Evolutionary conservation across 2,797 vertebrate genomes (phyloP), one percentile per base, ranked within the genome.

Genomic region (Sebastes kiyomatsui): DNA sequence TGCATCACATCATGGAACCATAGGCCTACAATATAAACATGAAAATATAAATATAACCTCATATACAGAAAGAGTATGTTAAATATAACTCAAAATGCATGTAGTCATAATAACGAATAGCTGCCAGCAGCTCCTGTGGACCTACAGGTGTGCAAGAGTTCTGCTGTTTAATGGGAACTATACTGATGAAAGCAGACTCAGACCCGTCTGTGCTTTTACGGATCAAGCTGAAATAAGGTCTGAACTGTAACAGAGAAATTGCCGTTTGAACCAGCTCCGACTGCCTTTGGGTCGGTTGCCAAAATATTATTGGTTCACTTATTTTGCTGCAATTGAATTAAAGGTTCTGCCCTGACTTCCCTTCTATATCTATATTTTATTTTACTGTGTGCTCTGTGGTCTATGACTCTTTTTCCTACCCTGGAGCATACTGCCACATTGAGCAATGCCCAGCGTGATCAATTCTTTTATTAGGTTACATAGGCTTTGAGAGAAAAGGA

Each of bases 381-480:
- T 27, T 67, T 25, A 54, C 64, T 18, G 20, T 69, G 28, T 54
- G 52, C 62, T 42, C 72, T 33, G 14, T 55, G 67, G 28, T 70
- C 65, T 81, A 55, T 68, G 64, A 68, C 16, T 20, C 22, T 70
- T 65, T 55, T 75, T 38, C 59, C 60, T 75, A 22, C 72, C 81
- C 77, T 3, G 55, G n/a, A 81, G 91, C 85, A 7, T 16, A 7
- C 73, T 54, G 64, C 42, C 79, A 56, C 75, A 77, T 70, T 83
- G 83, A 89, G 4, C 75, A 75, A 75, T 62, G 79, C 73, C 82
- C 84, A 12, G 46, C 32, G 25, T 60, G 79, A 90, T 92, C 89
- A 82, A 86, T 91, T 70, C 12, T 80, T 90, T 82, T 86, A 88
- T 91, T 88, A 76, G 82, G 77, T 85, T 85, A 77, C 86, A 81